phyloP scores from a whole-genome alignment of 2,797 vertebrate genomes.

The Scleropages formosus region DNA sequence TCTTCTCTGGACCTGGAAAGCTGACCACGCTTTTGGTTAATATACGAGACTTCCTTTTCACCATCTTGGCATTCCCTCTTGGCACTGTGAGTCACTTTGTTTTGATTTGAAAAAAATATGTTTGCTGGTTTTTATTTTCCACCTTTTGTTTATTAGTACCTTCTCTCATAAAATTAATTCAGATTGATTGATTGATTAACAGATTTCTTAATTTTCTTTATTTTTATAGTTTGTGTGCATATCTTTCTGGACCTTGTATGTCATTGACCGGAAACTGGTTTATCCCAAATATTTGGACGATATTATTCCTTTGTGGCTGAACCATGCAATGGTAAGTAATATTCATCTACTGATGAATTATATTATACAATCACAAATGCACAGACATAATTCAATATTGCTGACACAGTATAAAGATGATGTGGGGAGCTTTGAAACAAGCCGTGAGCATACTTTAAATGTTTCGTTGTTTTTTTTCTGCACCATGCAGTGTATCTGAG shows the following conservation, averaged over 20 bases:
- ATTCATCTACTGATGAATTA: slow-evolving; percentile 3
- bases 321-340: slow-evolving; percentile 56
- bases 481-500: background rate
- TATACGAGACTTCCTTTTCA: slow-evolving; percentile 45
- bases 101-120: background rate
- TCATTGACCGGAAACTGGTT: slow-evolving; percentile 53
- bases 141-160: background rate
- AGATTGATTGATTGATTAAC: background rate
- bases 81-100: slow-evolving; percentile 46
- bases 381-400: background rate
- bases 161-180: background rate
- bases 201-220: background rate
- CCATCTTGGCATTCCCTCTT: slow-evolving; percentile 49
- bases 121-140: background rate
- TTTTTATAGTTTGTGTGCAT: slow-evolving; percentile 60
- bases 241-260: slow-evolving; percentile 58
- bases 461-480: background rate
- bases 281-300: slow-evolving; percentile 55
- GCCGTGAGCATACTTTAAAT: too few relatives aligned
- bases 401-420: background rate
- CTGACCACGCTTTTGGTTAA: slow-evolving; percentile 31
- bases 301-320: slow-evolving; percentile 54
- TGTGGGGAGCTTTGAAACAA: background rate
- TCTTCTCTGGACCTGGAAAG: slow-evolving; percentile 26
- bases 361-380: background rate